Conservation (phyloP, 2,797 vertebrate species). For the Halcyon leucocephala region DNA sequence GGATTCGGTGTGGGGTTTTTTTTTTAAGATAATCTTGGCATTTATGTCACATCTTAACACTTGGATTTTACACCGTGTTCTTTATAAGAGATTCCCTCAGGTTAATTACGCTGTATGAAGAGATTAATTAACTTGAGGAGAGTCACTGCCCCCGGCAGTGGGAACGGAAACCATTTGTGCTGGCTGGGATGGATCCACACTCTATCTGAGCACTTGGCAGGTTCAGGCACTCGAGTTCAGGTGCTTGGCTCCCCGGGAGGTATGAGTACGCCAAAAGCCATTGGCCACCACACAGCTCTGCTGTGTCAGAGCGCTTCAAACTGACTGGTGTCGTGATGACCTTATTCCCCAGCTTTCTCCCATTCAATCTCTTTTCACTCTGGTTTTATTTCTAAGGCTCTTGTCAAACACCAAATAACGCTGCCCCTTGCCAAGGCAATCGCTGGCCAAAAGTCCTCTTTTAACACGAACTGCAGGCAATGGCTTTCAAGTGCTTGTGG, state of each 20-base stretch:
- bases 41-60: neutral
- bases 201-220: neutral
- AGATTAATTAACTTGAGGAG: neutral
- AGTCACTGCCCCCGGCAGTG: neutral
- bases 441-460: neutral
- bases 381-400: neutral
- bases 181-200: neutral
- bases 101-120: neutral
- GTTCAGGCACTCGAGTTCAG: neutral
- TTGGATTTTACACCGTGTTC: neutral
- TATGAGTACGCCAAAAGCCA: neutral
- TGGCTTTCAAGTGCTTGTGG: fast-evolving
- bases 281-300: neutral
- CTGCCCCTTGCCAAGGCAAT: neutral
- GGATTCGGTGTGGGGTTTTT: neutral
- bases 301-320: neutral
- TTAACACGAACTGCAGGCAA: neutral
- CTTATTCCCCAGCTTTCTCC: neutral
- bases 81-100: neutral
- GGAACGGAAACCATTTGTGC: neutral
- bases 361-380: neutral
- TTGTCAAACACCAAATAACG: neutral
- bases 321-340: neutral
- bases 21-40: neutral
- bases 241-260: fast-evolving